Conservation (phyloP, 2,113 vertebrate genomes). For the Peromyscus polionotus region DNA sequence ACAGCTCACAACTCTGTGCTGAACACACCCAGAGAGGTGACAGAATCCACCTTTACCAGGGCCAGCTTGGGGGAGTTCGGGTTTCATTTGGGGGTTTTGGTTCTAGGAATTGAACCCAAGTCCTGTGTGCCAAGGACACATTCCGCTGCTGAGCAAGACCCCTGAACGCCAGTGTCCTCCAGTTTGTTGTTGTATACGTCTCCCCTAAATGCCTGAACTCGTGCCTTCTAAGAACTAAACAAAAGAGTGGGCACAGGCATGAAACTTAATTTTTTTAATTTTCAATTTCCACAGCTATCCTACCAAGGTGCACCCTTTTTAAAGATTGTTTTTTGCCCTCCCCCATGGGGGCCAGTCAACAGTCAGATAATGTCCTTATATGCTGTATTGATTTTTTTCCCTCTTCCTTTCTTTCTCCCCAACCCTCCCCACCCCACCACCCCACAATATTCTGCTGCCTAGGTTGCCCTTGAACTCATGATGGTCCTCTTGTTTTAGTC, state of each 20-base stretch:
- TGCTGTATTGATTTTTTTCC: not conserved
- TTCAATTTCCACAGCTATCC: not conserved
- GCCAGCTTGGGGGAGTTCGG: too few relatives aligned
- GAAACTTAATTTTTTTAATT: conserved; percentile 17
- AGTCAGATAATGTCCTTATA: not conserved
- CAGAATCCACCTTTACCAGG: not conserved
- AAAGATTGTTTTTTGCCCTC: not conserved
- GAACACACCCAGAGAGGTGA: not conserved
- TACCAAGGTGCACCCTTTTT: not conserved
- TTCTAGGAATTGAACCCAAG: not conserved
- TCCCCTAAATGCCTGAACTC: not conserved
- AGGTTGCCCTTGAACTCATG: not conserved
- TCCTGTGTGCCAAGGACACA: not conserved
- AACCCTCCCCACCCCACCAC: not conserved
- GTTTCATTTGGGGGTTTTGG: not conserved
- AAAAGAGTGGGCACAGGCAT: not conserved
- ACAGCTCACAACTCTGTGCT: not conserved
- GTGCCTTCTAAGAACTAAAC: not conserved
- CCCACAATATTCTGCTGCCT: not conserved
- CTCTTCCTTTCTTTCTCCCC: not conserved
- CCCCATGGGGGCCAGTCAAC: not conserved
- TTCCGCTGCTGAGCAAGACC: not conserved
- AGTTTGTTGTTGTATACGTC: not conserved
- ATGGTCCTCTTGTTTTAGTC: not conserved
- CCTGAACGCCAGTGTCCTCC: not conserved